Conservation (phyloP, 2,888 invertebrate species). For the Tiphia femorata region DNA sequence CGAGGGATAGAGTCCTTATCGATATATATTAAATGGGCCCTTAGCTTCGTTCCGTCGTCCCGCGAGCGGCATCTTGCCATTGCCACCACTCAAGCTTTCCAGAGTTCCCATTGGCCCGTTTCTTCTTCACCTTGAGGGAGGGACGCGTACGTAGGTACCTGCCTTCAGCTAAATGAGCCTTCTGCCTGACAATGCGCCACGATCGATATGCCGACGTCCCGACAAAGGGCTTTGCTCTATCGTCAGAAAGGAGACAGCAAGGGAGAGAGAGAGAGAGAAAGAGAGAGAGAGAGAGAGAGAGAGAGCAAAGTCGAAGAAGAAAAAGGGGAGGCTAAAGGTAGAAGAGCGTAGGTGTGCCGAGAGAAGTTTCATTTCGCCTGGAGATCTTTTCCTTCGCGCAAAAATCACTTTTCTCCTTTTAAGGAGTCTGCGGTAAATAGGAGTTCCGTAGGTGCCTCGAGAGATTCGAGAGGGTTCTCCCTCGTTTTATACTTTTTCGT, state of each 20-base stretch:
- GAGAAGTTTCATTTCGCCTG: constrained; percentile 28
- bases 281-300: not conserved
- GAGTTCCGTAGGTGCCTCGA: no score
- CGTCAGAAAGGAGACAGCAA: not conserved
- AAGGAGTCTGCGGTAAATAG: no score
- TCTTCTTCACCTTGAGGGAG: not conserved
- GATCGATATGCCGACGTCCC: constrained; percentile 28
- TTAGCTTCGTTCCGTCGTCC: not conserved
- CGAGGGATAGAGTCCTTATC: constrained; percentile 36
- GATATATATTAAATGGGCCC: constrained; percentile 18
- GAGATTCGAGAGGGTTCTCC: no score
- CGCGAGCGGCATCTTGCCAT: not conserved
- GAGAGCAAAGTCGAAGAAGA: no score
- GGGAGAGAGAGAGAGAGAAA: not conserved
- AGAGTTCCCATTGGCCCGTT: constrained; percentile 2
- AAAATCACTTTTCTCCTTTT: constrained; percentile 49
- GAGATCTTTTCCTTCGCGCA: constrained; percentile 13
- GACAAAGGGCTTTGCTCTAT: constrained; percentile 23
- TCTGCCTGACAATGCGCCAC: constrained; percentile 26
- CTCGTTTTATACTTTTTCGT: no score
- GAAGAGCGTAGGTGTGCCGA: constrained; percentile 6
- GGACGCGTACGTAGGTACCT: constrained; percentile 3
- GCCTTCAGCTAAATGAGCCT: constrained; percentile 28
- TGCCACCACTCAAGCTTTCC: constrained; percentile 3
- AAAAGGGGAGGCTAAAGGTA: no score